Evolutionary conservation across 2,113 vertebrate species (phyloP), one percentile per base, ranked within the genome.

Genomic region (Numenius arquata): DNA sequence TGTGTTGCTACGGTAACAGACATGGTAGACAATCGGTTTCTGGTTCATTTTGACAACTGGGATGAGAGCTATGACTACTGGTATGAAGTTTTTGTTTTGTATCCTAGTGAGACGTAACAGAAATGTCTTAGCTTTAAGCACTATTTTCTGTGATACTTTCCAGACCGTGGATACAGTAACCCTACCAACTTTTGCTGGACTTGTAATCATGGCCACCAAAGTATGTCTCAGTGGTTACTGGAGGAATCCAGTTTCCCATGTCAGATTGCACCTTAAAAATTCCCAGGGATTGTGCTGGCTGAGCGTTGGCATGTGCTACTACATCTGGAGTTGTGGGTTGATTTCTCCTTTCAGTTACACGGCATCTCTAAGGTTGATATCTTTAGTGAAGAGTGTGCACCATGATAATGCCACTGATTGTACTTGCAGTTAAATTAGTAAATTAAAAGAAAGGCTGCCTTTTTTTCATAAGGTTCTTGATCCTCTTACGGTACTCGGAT

Each of bases 1-100:
- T 98, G 98, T 90, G 98, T 99, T 97, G 98, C 98, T 95, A 99
- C 98, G 55, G 98, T 99, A 92, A 98, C 98, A 77, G 99, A 99
- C 97, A 98, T 99, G 98, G 99, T 99, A 98, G 99, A 99, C 96
- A 99, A 98, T 95, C 98, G 99, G 83, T 98, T 99, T 94, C 97
- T 99, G 94, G 98, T 99, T 90, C 99, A 99, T 97, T 99, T 99
- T 97, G 99, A 99, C 97, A 98, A 98, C 98, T 99, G 99, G 99
- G 98, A 99, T 74, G 98, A 99, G 96, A 98, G 98, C 94, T 99
- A 98, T 43, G 99, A 99, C 95, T 99, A 99, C 90, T 99, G 98
- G 99, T 99, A 98, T 96, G 98, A 82, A 53, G n/a, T 73, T 97
- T 80, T 86, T 93, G 93, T 88, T 93, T 90, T 93, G 67, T 86